Evolutionary conservation across 2,797 vertebrate genomes (phyloP).

Genomic region (Pelochelys cantorii): DNA sequence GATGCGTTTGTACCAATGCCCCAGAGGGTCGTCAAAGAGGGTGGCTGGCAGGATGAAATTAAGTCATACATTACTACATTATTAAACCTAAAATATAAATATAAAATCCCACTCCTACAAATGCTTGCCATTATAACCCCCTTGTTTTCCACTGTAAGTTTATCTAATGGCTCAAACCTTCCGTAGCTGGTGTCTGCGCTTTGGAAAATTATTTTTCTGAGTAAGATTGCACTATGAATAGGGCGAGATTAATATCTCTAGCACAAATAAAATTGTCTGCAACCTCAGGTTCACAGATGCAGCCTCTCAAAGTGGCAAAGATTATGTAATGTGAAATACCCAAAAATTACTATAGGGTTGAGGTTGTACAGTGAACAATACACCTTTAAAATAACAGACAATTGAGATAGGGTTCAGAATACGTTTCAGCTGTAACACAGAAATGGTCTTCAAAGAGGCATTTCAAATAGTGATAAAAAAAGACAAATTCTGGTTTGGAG

Average conservation of each 20-base stretch:
- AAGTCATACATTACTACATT: too few relatives aligned
- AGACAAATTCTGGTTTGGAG: neutral
- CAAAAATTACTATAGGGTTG: neutral
- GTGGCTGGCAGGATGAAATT: too few relatives aligned
- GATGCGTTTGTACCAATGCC: too few relatives aligned
- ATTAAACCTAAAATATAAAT: too few relatives aligned
- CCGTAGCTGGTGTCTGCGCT: neutral
- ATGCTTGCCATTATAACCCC: neutral
- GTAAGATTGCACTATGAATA: neutral
- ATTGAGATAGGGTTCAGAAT: too few relatives aligned
- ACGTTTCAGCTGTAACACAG: neutral
- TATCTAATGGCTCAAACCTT: accelerated
- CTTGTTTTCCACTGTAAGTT: neutral
- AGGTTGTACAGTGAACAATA: neutral
- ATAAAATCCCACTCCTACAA: neutral
- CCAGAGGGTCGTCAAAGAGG: too few relatives aligned
- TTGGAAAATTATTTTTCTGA: neutral
- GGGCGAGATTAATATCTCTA: neutral
- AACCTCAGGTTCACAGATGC: neutral
- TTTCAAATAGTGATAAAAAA: neutral
- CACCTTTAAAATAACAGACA: neutral
- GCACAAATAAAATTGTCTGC: neutral
- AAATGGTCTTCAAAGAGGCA: neutral
- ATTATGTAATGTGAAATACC: neutral
- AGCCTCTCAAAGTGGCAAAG: neutral